phyloP scores from a whole-genome alignment of 2,797 vertebrate species.

The Eleutherodactylus coqui region DNA sequence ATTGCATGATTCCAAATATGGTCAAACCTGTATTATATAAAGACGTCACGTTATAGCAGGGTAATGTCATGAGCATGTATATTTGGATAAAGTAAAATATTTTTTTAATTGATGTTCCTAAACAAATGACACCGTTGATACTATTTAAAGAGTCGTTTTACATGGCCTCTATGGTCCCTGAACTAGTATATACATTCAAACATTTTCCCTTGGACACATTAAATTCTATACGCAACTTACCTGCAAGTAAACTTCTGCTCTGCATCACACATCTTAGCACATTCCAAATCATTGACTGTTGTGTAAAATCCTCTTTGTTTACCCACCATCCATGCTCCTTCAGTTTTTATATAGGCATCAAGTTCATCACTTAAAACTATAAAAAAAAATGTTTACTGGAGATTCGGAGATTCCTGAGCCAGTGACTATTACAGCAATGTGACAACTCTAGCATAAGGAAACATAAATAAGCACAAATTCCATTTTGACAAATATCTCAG shows the following conservation, averaged over 20 bases:
- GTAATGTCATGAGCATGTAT: too few relatives aligned
- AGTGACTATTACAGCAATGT: background rate
- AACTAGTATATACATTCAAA: too few relatives aligned
- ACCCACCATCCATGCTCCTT: constrained; percentile 76
- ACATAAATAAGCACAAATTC: background rate
- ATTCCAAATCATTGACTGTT: constrained; percentile 66
- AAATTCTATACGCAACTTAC: constrained; percentile 66
- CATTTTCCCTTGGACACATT: too few relatives aligned
- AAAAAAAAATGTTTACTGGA: constrained; percentile 23
- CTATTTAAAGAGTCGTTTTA: too few relatives aligned
- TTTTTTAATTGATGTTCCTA: too few relatives aligned
- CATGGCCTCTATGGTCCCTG: too few relatives aligned
- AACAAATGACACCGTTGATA: too few relatives aligned
- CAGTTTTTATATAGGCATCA: constrained; percentile 74
- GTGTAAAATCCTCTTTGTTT: constrained; percentile 59
- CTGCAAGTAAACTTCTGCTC: constrained; percentile 76
- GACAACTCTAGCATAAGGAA: background rate
- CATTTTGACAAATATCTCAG: background rate
- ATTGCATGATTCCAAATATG: too few relatives aligned
- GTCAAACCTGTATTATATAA: too few relatives aligned
- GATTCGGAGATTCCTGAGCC: background rate
- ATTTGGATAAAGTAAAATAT: too few relatives aligned
- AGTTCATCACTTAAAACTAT: constrained; percentile 70
- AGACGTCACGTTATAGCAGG: too few relatives aligned
- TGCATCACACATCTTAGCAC: constrained; percentile 71